Base-by-base conservation (phyloP, 2,888 invertebrate genomes). In the Dolomedes plantarius region DNA sequence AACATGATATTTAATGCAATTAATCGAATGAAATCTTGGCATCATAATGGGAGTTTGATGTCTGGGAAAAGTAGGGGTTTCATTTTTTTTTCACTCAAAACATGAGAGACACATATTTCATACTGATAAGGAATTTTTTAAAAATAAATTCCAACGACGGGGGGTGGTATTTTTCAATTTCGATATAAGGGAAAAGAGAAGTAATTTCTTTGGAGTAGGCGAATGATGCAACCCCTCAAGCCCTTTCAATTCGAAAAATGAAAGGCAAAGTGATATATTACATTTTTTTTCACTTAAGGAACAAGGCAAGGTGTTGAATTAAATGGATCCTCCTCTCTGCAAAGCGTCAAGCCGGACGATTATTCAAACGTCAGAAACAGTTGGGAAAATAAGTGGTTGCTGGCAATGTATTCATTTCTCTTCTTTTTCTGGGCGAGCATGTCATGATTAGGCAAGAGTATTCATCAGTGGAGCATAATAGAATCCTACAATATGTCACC, bases 361-460 rank as follows among this genome's bases (percentile, higher is more conserved):
- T 56, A 56, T 56, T 56, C 56, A 56, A 56, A 56, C 56, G 56
- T 56, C 56, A 56, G 23, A 56, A 56, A 56, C 56, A 56, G 56
- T 56, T 56, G 56, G 56, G 56, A 56, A 56, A 56, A 56, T 56
- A 56, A 56, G 56, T 56, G 23, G 56, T 56, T 56, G 56, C 56
- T 23, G 23, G 23, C 56, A 56, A 56, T 56, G 56, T 56, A 56
- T 56, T 56, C 56, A 56, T 56, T 56, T 23, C 56, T 56, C 56
- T 56, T 56, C 46, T 46, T 56, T 36, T 56, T 23, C 56, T 1
- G 5, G 19, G 56, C 23, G 11, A 23, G 16, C 56, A 56, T 23
- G 23, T 56, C 23, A 46, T 46, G 46, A 46, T 46, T 46, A 46
- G 46, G 46, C 46, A 46, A 46, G n/a, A 46, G 16, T 13, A 13